Base-by-base conservation (phyloP, 2,888 invertebrate genomes). In the Tetragnatha montana region DNA sequence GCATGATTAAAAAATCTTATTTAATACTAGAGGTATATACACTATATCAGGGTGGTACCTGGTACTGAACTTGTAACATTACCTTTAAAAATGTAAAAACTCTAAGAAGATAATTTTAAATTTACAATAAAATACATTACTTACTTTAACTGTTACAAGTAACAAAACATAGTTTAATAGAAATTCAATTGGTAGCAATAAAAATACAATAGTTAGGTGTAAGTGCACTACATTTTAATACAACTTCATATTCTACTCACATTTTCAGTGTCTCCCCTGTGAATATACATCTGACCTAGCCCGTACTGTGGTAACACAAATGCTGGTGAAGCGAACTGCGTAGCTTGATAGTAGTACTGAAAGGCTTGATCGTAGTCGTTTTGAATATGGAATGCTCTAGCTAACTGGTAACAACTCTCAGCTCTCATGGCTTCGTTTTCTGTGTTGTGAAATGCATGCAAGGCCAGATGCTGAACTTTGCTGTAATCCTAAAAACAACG, bases 341-440 rank as follows among this genome's bases (percentile, higher is more conserved):
- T 99, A 4, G 99, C 98, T 94, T 99, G 99, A 93, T 99, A 99
- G 93, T 99, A 99, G 94, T 98, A 98, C 94, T 99, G 99, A 94
- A 99, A 99, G 47, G 99, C 99, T 94, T 99, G 98, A 93, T 99
- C 98, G 92, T 97, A 98, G 93, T 98, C 98, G 0, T 96, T 96
- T 94, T 98, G 98, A 0, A 98, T 98, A 93, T 99, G 99, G 94
- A 98, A 99, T 19, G 98, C 97, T 91, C 99, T 94, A 0, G 99
- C 99, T 89, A 99, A 94, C 93, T 99, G 99, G 93, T 99, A 99
- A 93, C 99, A 99, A 93, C 98, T 98, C 94, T 99, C 99, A 0
- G 99, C 99, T 69, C 99, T 95, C 98, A 99, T 99, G 0, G 98
- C 97, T 94, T 99, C 99, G 93, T 99, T 99, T 94, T 99, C 99